Evolutionary conservation across 2,888 invertebrate species (phyloP).

Genomic region (Harpalus rufipes): DNA sequence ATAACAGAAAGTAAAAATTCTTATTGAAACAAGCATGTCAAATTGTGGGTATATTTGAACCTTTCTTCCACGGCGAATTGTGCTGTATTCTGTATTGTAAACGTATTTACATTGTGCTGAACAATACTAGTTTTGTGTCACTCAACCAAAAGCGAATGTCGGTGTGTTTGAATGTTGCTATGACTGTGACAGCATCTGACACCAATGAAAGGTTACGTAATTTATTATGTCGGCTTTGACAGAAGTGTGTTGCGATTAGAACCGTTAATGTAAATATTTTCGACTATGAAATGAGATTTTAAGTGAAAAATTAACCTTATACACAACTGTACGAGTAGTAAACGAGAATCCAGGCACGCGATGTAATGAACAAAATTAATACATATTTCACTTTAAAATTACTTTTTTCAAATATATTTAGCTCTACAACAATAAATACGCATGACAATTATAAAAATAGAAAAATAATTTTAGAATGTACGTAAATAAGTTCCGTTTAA

Average conservation of each 20-base stretch:
- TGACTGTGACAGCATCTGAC: slow-evolving; percentile 17
- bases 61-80: slow-evolving; percentile 36
- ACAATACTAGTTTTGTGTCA: slow-evolving; percentile 36
- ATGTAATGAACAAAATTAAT: not conserved
- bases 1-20: slow-evolving; percentile 32
- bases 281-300: slow-evolving; percentile 3
- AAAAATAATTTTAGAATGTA: too few relatives aligned
- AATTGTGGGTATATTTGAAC: slow-evolving; percentile 38
- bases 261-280: slow-evolving; percentile 39
- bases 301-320: not conserved
- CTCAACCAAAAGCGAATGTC: slow-evolving; percentile 31
- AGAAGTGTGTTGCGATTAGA: slow-evolving; percentile 22
- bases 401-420: too few relatives aligned
- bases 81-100: slow-evolving; percentile 36
- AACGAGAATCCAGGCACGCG: not conserved
- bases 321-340: not conserved
- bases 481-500: too few relatives aligned
- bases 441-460: too few relatives aligned
- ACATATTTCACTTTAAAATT: too few relatives aligned
- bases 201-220: slow-evolving; percentile 35
- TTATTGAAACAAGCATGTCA: slow-evolving; percentile 42
- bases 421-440: too few relatives aligned
- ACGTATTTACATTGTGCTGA: slow-evolving; percentile 47
- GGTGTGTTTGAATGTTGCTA: not conserved
- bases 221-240: slow-evolving; percentile 44